Base-by-base conservation (phyloP, 92 coral and sea anemone genomes). In the Chrysogorgia sp. region DNA sequence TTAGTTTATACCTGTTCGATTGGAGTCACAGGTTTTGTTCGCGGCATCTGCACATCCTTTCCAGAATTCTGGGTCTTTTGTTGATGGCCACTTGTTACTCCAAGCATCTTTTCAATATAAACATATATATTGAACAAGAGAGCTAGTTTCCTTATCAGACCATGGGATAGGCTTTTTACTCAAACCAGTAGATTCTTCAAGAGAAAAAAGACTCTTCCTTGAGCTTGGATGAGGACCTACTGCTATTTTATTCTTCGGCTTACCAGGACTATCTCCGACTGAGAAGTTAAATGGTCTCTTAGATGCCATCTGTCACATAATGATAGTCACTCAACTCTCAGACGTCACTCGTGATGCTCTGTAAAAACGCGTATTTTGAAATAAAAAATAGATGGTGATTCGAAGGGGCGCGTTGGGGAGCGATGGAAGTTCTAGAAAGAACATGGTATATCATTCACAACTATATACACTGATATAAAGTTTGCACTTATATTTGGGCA, bases 1-100 rank as follows among this genome's bases (percentile, higher is more conserved):
- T n/a, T n/a, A n/a, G n/a, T n/a, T n/a, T n/a, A 59, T 67, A 87
- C 91, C 91, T 71, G 91, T 49, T 57, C 91, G 47, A 37, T 80
- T 49, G 26, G 85, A 87, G 33, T 79, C 79, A 65, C 85, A 83
- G 20, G 67, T 48, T 67, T 79, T 74, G 69, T 87, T 87, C 26
- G 83, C 84, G 25, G 87, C 77, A 50, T 65, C 62, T 2, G 88
- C 90, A 71, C 90, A 86, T 32, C 81, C 60, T 13, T 63, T 34
- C 87, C 84, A 82, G 52, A 86, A 86, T 17, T 49, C 30, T 5
- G 31, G 21, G 45, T 86, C 67, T 75, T 86, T 82, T 17, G 59
- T 86, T 29, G 68, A 49, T 21, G 87, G 87, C 90, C 90, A 87
- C 32, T 32, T 60, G 63, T 87, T 81, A 14, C 29, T 79, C 53